Conservation (phyloP, 2,888 invertebrate genomes). For the Trisateles emortualis region DNA sequence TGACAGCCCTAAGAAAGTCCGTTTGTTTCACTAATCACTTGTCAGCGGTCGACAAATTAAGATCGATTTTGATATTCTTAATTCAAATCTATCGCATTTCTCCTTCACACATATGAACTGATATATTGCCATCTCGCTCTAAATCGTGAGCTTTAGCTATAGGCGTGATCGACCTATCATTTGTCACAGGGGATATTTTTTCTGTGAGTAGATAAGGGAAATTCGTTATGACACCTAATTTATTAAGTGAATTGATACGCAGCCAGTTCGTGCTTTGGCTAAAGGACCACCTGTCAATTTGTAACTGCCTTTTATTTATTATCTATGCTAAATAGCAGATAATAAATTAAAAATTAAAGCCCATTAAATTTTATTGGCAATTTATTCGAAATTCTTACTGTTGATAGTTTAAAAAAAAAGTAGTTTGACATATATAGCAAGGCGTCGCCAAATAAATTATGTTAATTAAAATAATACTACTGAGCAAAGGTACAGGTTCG, state of each 20-base stretch:
- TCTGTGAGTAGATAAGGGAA: constrained; percentile 68
- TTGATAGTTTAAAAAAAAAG: too few relatives aligned
- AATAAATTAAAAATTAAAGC: not conserved
- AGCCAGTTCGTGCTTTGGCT: constrained; percentile 16
- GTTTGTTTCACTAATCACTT: constrained; percentile 75
- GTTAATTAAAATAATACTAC: too few relatives aligned
- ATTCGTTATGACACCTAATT: constrained; percentile 74
- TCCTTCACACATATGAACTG: constrained; percentile 30
- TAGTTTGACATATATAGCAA: too few relatives aligned
- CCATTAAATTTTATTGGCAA: not conserved
- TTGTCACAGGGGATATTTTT: constrained; percentile 77
- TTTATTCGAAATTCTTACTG: not conserved
- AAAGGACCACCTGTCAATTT: constrained; percentile 17
- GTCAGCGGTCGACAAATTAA: constrained; percentile 82
- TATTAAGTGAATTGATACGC: constrained; percentile 64
- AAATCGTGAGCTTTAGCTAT: constrained; percentile 46
- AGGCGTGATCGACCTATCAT: constrained; percentile 66
- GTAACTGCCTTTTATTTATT: constrained; percentile 15
- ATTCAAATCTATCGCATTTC: constrained; percentile 65
- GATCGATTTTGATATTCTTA: constrained; percentile 81
- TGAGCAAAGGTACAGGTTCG: too few relatives aligned
- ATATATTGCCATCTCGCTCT: constrained; percentile 16
- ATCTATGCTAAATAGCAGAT: constrained; percentile 3
- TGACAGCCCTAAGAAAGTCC: constrained; percentile 41
- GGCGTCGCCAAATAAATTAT: too few relatives aligned